Conservation (phyloP, 1,140 invertebrate genomes). For the Zaprionus lachaisei region DNA sequence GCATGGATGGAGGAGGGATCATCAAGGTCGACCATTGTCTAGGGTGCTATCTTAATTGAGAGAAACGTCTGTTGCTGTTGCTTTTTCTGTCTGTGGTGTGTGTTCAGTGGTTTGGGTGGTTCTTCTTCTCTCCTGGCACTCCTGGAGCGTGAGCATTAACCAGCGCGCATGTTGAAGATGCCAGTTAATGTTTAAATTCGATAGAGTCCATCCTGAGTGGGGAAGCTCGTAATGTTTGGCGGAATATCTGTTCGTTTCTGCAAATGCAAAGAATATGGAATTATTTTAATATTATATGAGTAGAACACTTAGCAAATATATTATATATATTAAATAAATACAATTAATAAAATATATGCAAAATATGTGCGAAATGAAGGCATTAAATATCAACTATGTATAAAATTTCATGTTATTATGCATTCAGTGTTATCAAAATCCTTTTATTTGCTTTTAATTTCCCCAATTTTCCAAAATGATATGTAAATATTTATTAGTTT, state of each 20-base stretch:
- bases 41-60: neutral
- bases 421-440: neutral
- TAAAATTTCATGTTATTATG: neutral
- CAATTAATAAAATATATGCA: neutral
- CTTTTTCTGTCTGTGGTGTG: neutral
- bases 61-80: neutral
- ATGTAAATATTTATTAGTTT: neutral
- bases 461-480: neutral
- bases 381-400: too few relatives aligned
- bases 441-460: neutral
- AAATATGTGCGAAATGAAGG: too few relatives aligned
- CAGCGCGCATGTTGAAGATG: neutral
- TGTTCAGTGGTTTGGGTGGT: slow-evolving; percentile 5
- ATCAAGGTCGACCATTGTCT: slow-evolving; percentile 25
- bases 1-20: neutral
- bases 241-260: neutral
- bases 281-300: neutral
- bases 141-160: neutral
- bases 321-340: neutral
- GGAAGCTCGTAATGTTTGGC: neutral
- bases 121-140: neutral
- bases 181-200: neutral
- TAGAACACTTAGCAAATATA: too few relatives aligned
- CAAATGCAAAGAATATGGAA: neutral
- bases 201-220: neutral